Percentiles rank a stretch among this genome's conserved stretches.
These are phyloP conservation scores for Leucania comma DNA, from an alignment of 2,888 invertebrate species.

Conservation along the genomic window DNA sequence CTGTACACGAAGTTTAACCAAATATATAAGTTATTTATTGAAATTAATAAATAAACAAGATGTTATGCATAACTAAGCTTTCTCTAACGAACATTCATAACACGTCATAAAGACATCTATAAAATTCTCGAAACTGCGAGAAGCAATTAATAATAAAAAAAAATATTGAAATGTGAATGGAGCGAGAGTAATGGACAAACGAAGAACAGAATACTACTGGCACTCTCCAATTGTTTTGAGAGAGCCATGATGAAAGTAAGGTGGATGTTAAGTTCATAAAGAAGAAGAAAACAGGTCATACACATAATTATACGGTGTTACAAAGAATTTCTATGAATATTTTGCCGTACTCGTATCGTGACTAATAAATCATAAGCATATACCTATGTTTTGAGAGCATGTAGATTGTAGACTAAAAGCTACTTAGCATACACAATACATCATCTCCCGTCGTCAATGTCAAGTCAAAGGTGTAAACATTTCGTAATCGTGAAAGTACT, in stretches of 20 bases:
- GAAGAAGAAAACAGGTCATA: constrained; percentile 24
- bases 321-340: neutral
- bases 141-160: constrained; percentile 13
- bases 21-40: no score
- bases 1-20: no score
- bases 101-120: constrained; percentile 17
- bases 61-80: constrained; percentile 33
- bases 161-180: constrained; percentile 10
- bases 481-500: constrained; percentile 70
- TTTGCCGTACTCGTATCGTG: constrained; percentile 12
- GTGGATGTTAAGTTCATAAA: neutral
- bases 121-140: constrained; percentile 8
- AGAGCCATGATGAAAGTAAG: constrained; percentile 16
- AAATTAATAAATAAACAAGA: constrained; percentile 6
- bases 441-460: constrained; percentile 50
- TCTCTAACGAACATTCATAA: constrained; percentile 34
- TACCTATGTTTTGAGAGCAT: constrained; percentile 2
- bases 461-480: constrained; percentile 53
- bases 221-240: neutral
- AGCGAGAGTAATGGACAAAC: constrained; percentile 2
- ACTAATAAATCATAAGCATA: constrained; percentile 36
- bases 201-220: neutral
- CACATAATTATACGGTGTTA: neutral
- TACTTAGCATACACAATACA: constrained; percentile 41
- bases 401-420: constrained; percentile 37